phyloP scores from a whole-genome alignment of 2,888 invertebrate species.

The Sturmia bella region DNA sequence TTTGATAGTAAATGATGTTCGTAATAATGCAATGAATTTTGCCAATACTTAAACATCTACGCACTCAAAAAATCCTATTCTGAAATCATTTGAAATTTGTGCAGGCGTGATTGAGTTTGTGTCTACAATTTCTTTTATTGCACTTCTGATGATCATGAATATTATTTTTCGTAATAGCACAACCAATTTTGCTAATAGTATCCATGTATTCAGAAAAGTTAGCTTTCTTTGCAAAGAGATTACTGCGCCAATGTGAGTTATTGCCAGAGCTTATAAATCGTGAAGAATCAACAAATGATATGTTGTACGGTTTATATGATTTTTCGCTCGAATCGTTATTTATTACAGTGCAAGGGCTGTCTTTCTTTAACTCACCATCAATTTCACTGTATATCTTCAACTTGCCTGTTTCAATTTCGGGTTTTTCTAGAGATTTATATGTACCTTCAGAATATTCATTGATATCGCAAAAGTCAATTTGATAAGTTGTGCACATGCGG shows the following conservation, averaged over 20 bases:
- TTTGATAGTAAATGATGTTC: too few species aligned
- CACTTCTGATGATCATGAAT: constrained; percentile 80
- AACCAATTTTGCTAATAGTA: constrained; percentile 79
- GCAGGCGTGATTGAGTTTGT: constrained; percentile 75
- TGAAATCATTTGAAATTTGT: constrained; percentile 50
- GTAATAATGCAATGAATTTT: neutral
- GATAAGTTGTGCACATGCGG: constrained; percentile 84
- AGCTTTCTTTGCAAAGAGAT: constrained; percentile 72
- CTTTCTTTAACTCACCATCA: constrained; percentile 75
- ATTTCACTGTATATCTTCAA: constrained; percentile 73
- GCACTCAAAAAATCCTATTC: too few species aligned
- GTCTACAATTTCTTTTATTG: constrained; percentile 76
- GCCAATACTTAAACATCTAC: neutral
- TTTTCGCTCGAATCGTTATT: constrained; percentile 74
- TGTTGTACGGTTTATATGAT: constrained; percentile 77
- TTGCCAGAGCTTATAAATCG: constrained; percentile 75
- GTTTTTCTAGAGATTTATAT: constrained; percentile 76
- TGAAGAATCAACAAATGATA: constrained; percentile 75
- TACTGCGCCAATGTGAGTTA: constrained; percentile 77
- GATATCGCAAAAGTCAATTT: constrained; percentile 83
- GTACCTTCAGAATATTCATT: constrained; percentile 79
- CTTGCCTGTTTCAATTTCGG: constrained; percentile 73
- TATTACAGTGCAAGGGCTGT: constrained; percentile 64
- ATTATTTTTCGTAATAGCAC: constrained; percentile 78
- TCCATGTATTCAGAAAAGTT: constrained; percentile 80